Percentiles rank a stretch among this genome's conserved stretches.
These are phyloP conservation scores for Solenodon paradoxus DNA, from an alignment of 2,113 vertebrate species.

Conservation along the genomic window DNA sequence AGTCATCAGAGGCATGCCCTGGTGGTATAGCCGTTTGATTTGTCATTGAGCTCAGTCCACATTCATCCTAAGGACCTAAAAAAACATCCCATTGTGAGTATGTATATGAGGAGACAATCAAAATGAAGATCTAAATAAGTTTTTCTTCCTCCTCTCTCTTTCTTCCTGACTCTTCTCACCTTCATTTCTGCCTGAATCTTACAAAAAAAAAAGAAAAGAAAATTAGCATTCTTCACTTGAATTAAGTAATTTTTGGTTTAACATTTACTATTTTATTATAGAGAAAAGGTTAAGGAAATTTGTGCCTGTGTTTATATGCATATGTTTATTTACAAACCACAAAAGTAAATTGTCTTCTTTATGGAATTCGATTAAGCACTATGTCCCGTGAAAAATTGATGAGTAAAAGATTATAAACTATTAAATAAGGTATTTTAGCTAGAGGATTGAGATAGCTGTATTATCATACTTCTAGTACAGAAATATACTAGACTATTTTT, in stretches of 20 bases:
- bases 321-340: neutral
- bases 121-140: no score
- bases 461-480: neutral
- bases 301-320: neutral
- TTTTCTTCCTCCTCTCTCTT: no score
- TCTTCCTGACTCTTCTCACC: no score
- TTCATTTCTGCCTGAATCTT: no score
- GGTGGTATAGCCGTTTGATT: no score
- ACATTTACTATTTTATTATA: neutral
- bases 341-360: neutral
- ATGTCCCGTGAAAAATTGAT: neutral
- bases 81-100: no score
- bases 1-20: fast-evolving
- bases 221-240: no score
- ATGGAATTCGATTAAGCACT: neutral
- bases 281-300: neutral
- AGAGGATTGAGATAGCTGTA: neutral
- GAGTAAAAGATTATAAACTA: neutral
- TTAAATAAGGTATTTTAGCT: neutral
- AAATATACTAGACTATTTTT: neutral
- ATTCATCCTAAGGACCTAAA: no score
- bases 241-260: neutral
- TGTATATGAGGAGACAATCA: no score
- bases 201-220: no score
- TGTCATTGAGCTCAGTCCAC: no score